Evolutionary conservation across 2,797 vertebrate species (phyloP), one percentile per base, ranked within the genome.

Genomic region (Botia almorhae): DNA sequence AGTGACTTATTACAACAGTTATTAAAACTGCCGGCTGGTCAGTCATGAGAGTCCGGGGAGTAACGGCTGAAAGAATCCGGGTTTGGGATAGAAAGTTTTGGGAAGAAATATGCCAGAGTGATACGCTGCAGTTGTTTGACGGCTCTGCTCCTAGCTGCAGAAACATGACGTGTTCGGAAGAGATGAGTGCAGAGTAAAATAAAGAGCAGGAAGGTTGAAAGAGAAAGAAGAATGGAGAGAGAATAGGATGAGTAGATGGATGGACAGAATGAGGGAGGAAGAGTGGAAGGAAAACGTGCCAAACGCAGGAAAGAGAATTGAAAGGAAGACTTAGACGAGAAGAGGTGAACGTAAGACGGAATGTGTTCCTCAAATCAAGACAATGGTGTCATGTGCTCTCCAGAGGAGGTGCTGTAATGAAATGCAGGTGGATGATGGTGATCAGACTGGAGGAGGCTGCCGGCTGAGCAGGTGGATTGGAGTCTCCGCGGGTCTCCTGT

Each of bases 401-500:
- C 53, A 60, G 39, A 48, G 23, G 23, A 60, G 50, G 19, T 48
- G 21, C 26, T 55, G 6, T 64, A 53, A 46, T 55, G 56, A 72
- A 43, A 65, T 7, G 48, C 5, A 56, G 50, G 17, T 36, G 43
- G 71, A 39, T 55, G n/a, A 55, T 13, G 26, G 21, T 14, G 33
- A 48, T 69, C 16, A 4, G 23, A 48, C 61, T 26, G 60, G 29
- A 56, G 5, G 64, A 74, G 72, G 72, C 21, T 51, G 70, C 23
- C 16, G 61, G 21, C 17, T 58, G 55, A 78, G 78, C 92, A 93
- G 89, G 91, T 93, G 90, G 72, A 83, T 86, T 79, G 85, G 84
- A 70, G 63, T 85, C 81, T 83, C 85, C 43, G 56, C 86, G 29
- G 84, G 83, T 86, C 29, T 85, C 86, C 82, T 71, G 48, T 68